Evolutionary conservation across 2,113 vertebrate species (phyloP), one percentile per base, ranked within the genome.

Genomic region (Triplophysa tibetana): DNA sequence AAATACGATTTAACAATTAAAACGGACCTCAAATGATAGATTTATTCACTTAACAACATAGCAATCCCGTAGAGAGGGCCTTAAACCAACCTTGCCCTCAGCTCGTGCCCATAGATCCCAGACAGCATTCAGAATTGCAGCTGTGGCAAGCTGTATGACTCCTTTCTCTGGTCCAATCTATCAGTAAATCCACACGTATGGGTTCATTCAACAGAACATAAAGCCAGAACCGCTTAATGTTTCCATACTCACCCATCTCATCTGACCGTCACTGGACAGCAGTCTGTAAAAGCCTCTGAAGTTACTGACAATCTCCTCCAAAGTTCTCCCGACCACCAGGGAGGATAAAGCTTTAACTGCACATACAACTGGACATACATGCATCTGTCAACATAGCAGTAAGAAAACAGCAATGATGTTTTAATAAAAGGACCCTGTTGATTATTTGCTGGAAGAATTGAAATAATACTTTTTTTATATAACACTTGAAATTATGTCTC

Each of bases 61-160:
- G 24, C n/a, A 45, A 23, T 54, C 16, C 14, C 23, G 12, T 12
- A 73, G 10, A 41, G 7, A n/a, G 8, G n/a, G 41, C 4, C 4
- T 52, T 19, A n/a, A 23, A 8, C 16, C 75, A 82, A 93, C 92
- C 91, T 96, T 96, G 75, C 88, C 87, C 77, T 96, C 91, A n/a
- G 83, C 41, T 75, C 93, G 90, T 9, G 92, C 93, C 92, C 93
- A 93, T 56, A 96, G 89, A 82, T 95, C 94, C 95, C 95, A 96
- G 65, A 94, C 86, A 0, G 88, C 94, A 13, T 93, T 94, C 61
- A 95, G 89, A n/a, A 95, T 52, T 0, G 93, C 94, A 10, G 92
- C 90, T 0, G 84, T 86, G 1, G 94, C 93, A 82, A 95, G 80
- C 24, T 92, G 92, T 62, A 93, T 77, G 3, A 77, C 75, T 52